A percentile compares a stretch with the other conserved stretches of the same genome.
Evolutionary conservation across 2,797 vertebrate genomes (phyloP).

Genomic region (Sitta carolinensis): DNA sequence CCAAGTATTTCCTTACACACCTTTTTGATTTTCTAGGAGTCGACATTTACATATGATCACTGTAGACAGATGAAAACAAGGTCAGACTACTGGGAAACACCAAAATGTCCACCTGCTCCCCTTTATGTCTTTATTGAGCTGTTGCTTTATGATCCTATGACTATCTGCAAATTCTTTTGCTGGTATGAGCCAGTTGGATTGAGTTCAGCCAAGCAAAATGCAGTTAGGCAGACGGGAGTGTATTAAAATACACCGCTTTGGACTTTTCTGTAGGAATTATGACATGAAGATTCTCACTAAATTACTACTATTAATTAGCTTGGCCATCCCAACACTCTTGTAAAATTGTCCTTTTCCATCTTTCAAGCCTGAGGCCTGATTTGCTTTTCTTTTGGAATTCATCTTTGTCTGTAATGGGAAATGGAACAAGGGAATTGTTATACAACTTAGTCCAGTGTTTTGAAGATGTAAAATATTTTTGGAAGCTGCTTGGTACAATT

Average conservation of each 20-base stretch:
- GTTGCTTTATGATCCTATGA: neutral
- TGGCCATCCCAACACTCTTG: neutral
- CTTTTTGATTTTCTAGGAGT: neutral
- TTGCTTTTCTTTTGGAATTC: neutral
- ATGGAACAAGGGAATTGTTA: neutral
- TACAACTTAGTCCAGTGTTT: neutral
- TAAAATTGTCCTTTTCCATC: neutral
- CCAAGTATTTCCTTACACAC: neutral
- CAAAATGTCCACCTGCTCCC: neutral
- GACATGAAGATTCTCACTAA: neutral
- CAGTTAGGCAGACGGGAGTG: neutral
- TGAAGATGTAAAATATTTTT: neutral
- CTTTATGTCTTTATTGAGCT: neutral
- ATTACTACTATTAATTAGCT: neutral
- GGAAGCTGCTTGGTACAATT: neutral
- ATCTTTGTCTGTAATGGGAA: neutral
- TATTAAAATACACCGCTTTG: neutral
- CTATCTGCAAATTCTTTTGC: neutral
- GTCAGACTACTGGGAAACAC: neutral
- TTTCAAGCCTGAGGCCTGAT: neutral
- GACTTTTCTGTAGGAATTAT: neutral
- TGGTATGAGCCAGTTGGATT: neutral
- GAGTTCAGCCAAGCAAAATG: neutral
- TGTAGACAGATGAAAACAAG: neutral
- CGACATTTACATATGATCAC: rapidly evolving